Evolutionary conservation across 1,140 invertebrate species (phyloP).

Genomic region (Ceratitis capitata): DNA sequence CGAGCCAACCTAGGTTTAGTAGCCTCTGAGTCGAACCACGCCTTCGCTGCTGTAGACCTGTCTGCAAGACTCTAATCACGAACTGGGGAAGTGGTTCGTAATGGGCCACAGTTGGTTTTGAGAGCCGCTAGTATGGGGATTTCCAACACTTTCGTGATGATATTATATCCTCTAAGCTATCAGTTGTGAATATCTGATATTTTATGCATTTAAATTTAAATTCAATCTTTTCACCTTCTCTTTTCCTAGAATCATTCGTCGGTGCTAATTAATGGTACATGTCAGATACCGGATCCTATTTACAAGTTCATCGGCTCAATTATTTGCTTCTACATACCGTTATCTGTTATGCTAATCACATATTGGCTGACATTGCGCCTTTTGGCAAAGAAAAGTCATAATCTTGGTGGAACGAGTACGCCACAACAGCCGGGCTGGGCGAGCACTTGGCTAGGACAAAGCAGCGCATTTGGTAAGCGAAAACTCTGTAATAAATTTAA

Average conservation of each 20-base stretch:
- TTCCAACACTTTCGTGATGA: too few relatives aligned
- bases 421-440: conserved; percentile 68
- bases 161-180: too few relatives aligned
- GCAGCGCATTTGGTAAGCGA: conserved; percentile 68
- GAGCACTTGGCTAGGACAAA: conserved; percentile 71
- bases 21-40: too few relatives aligned
- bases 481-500: too few relatives aligned
- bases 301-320: conserved; percentile 94
- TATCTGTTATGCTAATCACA: conserved; percentile 93
- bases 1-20: too few relatives aligned
- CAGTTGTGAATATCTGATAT: too few relatives aligned
- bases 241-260: conserved; percentile 79
- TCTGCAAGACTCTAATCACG: too few relatives aligned
- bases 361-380: conserved; percentile 90
- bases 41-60: too few relatives aligned
- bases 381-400: conserved; percentile 79
- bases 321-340: conserved; percentile 94
- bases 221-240: conserved; percentile 47
- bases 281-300: conserved; percentile 86
- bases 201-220: too few relatives aligned
- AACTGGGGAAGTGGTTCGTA: too few relatives aligned
- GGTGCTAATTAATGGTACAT: conserved; percentile 80
- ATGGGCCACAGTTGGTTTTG: too few relatives aligned
- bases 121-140: too few relatives aligned
- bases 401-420: conserved; percentile 69